These are phyloP conservation scores for Saccopteryx bilineata DNA, from an alignment of 2,113 vertebrate genomes.

Conservation along the genomic window DNA sequence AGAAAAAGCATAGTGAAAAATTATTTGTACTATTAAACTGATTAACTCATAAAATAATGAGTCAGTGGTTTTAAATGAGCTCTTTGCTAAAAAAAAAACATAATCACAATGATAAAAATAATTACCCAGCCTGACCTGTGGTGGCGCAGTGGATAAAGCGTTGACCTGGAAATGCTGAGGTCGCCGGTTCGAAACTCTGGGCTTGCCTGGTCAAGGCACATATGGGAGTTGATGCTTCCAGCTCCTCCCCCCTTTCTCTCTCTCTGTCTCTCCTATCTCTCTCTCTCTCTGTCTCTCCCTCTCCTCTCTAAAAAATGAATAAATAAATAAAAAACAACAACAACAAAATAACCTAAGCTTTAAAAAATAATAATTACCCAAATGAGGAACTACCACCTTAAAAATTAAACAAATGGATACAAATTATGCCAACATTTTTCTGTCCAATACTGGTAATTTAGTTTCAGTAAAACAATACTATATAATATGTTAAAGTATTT, in stretches of 20 bases:
- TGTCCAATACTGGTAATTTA: not conserved
- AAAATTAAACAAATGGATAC: not conserved
- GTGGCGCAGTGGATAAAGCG: too few species aligned
- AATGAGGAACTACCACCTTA: not conserved
- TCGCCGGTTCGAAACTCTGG: too few species aligned
- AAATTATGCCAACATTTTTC: not conserved
- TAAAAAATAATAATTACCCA: not conserved
- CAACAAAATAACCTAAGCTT: too few species aligned
- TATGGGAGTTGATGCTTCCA: too few species aligned
- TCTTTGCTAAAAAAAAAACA: not conserved
- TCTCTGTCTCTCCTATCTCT: too few species aligned
- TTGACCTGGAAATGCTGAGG: too few species aligned
- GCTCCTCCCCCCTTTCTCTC: too few species aligned
- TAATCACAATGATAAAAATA: constrained; percentile 18
- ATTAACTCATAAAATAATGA: not conserved
- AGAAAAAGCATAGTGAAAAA: not conserved
- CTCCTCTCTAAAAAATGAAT: too few species aligned
- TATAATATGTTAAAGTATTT: not conserved
- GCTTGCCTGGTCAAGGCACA: too few species aligned
- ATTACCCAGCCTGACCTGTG: not conserved
- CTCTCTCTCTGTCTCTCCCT: too few species aligned
- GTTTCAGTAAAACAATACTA: not conserved
- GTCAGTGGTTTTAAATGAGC: constrained; percentile 10
- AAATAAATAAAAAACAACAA: too few species aligned
- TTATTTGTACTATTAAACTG: not conserved